phyloP scores from a whole-genome alignment of 2,113 vertebrate genomes.

The Canis aureus region DNA sequence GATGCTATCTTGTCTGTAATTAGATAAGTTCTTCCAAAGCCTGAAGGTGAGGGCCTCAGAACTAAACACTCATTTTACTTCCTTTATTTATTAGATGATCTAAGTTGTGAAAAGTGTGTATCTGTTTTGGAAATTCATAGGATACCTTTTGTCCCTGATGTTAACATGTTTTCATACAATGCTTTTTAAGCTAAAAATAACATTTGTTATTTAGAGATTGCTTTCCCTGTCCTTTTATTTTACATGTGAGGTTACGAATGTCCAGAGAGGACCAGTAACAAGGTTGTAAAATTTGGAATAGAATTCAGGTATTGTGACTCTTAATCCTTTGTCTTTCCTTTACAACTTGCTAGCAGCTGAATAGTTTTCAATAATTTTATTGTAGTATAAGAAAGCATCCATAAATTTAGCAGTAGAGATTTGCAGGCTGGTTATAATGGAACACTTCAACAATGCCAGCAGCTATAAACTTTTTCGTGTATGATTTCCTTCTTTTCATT shows the following conservation, averaged over 20 bases:
- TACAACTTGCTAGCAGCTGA: neutral
- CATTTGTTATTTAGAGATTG: neutral
- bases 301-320: neutral
- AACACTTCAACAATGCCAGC: conserved; percentile 14
- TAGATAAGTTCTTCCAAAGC: conserved; percentile 4
- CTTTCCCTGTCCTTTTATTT: neutral
- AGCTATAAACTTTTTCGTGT: neutral
- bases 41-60: conserved; percentile 1
- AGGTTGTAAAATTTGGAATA: neutral
- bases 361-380: conserved; percentile 50
- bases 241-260: neutral
- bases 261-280: neutral
- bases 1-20: conserved; percentile 36
- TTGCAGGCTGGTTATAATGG: neutral
- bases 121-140: neutral
- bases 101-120: neutral
- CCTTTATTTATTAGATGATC: neutral
- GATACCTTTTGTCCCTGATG: neutral
- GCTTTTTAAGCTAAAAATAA: conserved; percentile 50
- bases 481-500: conserved; percentile 54
- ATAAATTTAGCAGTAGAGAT: conserved; percentile 60
- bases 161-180: neutral
- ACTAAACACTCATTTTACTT: conserved; percentile 19
- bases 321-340: neutral
- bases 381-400: neutral